Evolutionary conservation across 2,113 vertebrate species (phyloP), one percentile per base, ranked within the genome.

Genomic region (Uropsilus gracilis): DNA sequence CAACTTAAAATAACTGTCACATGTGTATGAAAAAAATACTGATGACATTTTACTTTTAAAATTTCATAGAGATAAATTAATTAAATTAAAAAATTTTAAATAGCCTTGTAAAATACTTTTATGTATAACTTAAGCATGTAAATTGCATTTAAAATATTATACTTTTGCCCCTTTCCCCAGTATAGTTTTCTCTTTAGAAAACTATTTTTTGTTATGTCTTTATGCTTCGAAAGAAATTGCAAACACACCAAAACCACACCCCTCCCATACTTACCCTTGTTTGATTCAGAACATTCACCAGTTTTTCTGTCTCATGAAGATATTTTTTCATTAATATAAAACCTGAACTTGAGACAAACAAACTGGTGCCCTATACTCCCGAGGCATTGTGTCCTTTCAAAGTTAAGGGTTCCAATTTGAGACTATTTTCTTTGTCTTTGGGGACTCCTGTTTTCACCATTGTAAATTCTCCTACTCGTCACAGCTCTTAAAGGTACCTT

Each of bases 71-170:
- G n/a, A n/a, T n/a, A n/a, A n/a, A n/a, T n/a, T n/a, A n/a, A n/a
- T n/a, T n/a, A n/a, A n/a, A n/a, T n/a, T n/a, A n/a, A n/a, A n/a
- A n/a, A n/a, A n/a, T n/a, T n/a, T n/a, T n/a, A n/a, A n/a, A n/a
- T n/a, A n/a, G n/a, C n/a, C n/a, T n/a, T n/a, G n/a, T n/a, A n/a
- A n/a, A n/a, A n/a, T n/a, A n/a, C n/a, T n/a, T n/a, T 50, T 42
- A 59, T 80, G 18, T 44, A 96, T 55, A 88, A 71, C 66, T 84
- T 88, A 77, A 84, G 63, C 72, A 83, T 28, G 22, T 83, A 75
- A 42, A 28, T 89, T 94, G 32, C 22, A 42, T 75, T 71, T 30
- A 68, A 78, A 69, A 83, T 76, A 4, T 75, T 76, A 4, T 75
- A 18, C 11, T 69, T 72, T 68, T 42, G 42, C 3, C 7, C 18